Base-by-base conservation (phyloP, 2,113 vertebrate species). In the Heterochromis multidens region DNA sequence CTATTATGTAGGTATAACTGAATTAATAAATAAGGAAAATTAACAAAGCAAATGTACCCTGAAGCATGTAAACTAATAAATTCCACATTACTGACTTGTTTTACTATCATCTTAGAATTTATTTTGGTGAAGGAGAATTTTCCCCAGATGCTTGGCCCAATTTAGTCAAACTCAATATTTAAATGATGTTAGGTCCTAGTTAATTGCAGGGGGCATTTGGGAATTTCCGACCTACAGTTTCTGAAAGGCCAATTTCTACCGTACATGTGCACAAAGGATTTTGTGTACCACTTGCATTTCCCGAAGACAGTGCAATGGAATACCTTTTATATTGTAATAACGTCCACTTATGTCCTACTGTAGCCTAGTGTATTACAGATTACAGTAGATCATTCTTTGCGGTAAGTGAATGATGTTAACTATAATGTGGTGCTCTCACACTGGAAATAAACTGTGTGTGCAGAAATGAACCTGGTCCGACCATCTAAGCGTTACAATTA, bases 181-280 rank as follows among this genome's bases (percentile, higher is more conserved):
- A 81, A 82, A 88, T 77, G 11, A 74, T 82, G 57, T 88, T 67
- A 60, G 74, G 54, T 70, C 72, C 80, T 58, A 88, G 43, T 85
- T 84, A 90, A 84, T 79, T 90, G 74, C 49, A 58, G 27, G 25
- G 62, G 46, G 40, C 58, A 79, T 89, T 70, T 83, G 84, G 82
- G 84, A 87, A 89, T 83, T 81, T 63, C 46, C 4, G 49, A 65
- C 31, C 57, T 46, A 17, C 27, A 65, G 83, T 80, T 78, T 88
- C 65, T 87, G 56, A 88, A 74, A 79, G 62, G 29, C 35, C 54
- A 8, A 29, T 65, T 72, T 25, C 43, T 61, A 19, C 70, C 19
- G 19, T 14, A 52, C 27, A 7, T 33, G 40, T 49, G 40, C 77
- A 62, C 7, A 62, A 52, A 61, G 19, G 25, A 60, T 79, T 61